phyloP scores from a whole-genome alignment of 2,797 vertebrate genomes.

The Peromyscus eremicus region DNA sequence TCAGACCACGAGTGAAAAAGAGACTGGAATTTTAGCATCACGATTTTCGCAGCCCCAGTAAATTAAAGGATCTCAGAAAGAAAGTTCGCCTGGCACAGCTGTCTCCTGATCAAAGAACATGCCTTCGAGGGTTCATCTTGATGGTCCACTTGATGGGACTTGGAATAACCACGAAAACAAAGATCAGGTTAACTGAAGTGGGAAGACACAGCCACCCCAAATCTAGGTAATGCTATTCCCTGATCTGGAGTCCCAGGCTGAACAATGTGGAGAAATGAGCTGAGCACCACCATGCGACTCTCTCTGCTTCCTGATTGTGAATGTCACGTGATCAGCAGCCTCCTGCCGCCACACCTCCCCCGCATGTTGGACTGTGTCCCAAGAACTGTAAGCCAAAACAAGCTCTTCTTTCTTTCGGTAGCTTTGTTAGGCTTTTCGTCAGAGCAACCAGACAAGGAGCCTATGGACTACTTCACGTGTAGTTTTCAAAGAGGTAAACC shows the following conservation, averaged over 20 bases:
- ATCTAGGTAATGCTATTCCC: not conserved
- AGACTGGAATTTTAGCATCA: not conserved
- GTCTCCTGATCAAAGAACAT: not conserved
- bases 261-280: not conserved
- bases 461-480: not conserved
- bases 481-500: not conserved
- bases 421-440: not conserved
- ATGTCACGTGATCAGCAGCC: too few relatives aligned
- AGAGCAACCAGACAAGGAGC: not conserved
- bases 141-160: not conserved
- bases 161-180: not conserved
- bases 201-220: not conserved
- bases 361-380: not conserved
- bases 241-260: not conserved
- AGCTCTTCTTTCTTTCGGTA: not conserved
- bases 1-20: not conserved
- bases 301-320: not conserved
- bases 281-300: too few relatives aligned
- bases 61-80: constrained; percentile 25
- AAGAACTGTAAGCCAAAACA: not conserved
- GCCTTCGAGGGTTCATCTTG: not conserved
- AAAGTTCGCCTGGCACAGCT: not conserved
- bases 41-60: not conserved
- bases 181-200: not conserved
- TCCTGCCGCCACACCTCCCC: not conserved